Evolutionary conservation across 1,140 invertebrate genomes (phyloP), one percentile per base, ranked within the genome.

Genomic region (Drosophila leontia): DNA sequence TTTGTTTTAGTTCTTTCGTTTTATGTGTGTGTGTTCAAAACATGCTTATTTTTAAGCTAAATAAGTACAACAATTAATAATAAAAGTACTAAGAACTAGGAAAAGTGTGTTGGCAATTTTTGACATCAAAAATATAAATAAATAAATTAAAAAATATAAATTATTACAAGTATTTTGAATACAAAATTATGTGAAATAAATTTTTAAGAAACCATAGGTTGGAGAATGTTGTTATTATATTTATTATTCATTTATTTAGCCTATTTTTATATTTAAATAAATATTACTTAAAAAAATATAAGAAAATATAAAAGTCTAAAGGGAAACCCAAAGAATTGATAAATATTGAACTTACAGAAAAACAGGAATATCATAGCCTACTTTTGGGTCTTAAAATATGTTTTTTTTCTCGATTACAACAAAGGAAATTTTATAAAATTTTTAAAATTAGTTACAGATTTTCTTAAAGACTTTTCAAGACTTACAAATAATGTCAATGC

Each of bases 1-100:
- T 63, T 39, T 37, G 26, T 63, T 60, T 7, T 48, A 19, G 11
- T 68, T 44, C 47, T 34, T 19, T 12, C 1, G 7, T 32, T 34
- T 15, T 50, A 13, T 19, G 23, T 41, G 39, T 47, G 44, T 55
- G 34, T 37, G 34, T 9, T 55, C 34, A 55, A 55, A 55, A 55
- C 17, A 55, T 37, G 51, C 51, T 37, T 23, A 15, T 37, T 37
- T 55, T 55, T 23, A 23, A 19, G 29, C 34, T 37, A 55, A 55
- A 37, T 23, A 55, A 15, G 34, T 23, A 37, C 17, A 23, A 37
- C 15, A 37, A 15, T 23, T 23, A 23, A 55, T 23, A 8, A 9
- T 37, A 55, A 8, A 23, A 37, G 34, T 55, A 55, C 34, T 15
- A 23, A 23, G 7, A 55, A 37, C 12, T 37, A 55, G 2, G 3